Conservation (phyloP, 2,888 invertebrate species). For the Malthinus flaveolus region DNA sequence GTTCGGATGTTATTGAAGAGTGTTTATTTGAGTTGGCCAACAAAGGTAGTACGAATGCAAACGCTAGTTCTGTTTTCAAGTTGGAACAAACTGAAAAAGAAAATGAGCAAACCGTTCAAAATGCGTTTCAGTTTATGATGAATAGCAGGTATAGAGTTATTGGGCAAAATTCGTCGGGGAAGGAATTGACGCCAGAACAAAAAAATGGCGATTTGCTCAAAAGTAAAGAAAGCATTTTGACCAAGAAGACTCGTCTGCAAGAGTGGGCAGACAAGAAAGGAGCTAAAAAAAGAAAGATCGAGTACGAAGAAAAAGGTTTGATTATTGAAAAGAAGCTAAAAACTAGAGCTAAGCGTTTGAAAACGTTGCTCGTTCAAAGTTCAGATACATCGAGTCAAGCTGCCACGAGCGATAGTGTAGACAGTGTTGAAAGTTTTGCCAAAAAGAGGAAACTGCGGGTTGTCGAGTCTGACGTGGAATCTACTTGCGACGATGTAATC, state of each 20-base stretch:
- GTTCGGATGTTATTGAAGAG: not conserved
- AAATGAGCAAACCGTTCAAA: slow-evolving; percentile 24
- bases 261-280: slow-evolving; percentile 69
- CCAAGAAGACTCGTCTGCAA: slow-evolving; percentile 60
- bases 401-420: not conserved
- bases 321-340: slow-evolving; percentile 63
- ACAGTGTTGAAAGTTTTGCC: not conserved
- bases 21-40: no score
- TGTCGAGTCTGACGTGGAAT: not conserved
- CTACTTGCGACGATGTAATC: not conserved
- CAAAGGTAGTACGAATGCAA: no score
- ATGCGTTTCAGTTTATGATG: slow-evolving; percentile 72
- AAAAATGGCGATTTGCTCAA: slow-evolving; percentile 39
- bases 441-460: not conserved
- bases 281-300: slow-evolving; percentile 60
- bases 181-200: slow-evolving; percentile 52
- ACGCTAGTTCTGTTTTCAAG: no score
- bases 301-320: slow-evolving; percentile 61
- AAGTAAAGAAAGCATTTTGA: slow-evolving; percentile 38
- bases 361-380: slow-evolving; percentile 47
- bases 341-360: slow-evolving; percentile 63
- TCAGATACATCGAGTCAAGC: no score
- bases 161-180: slow-evolving; percentile 67
- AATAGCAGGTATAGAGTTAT: slow-evolving; percentile 66
- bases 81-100: not conserved